Base-by-base conservation (phyloP, 2,113 vertebrate species). In the Cyanistes caeruleus region DNA sequence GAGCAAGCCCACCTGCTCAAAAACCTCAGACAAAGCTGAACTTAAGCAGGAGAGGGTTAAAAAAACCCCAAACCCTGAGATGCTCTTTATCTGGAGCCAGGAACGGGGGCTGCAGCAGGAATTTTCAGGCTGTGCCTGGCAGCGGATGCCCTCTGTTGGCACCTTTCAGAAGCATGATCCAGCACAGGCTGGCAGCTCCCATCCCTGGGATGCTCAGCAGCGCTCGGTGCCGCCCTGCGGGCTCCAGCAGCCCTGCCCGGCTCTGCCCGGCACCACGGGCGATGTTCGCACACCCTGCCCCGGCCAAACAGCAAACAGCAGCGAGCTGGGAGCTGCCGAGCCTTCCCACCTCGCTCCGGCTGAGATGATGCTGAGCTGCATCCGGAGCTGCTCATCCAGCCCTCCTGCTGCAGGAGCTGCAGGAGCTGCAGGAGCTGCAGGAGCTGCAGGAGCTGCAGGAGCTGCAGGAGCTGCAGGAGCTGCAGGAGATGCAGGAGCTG, bases 131-230 rank as follows among this genome's bases (percentile, higher is more conserved):
- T 85, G 73, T 15, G 81, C 37, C 93, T 73, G 84, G 82, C 89
- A 91, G 95, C 91, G 91, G 97, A 98, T 97, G 97, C 98, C 98
- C 98, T 98, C 98, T 98, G 97, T 98, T 98, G 98, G 98, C 97
- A 95, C 63, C 88, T 97, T 92, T 74, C 80, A 97, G 98, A 52
- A 98, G 94, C 35, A 91, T 14, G 80, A 91, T 91, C 56, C 93
- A 94, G 75, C 83, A 0, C 52, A 16, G 30, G 59, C 83, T 59
- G 75, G 22, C 30, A 43, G 74, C 88, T 67, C 56, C 0, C 16
- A 11, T 15, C 58, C 11, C 1, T 2, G 49, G 13, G 39, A 39
- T 39, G 39, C 39, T 39, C 39, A 39, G 39, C 39, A 39, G 39
- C 39, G 11, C 39, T 39, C 39, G 39, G 39, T 39, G 39, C 39